These are phyloP conservation scores for Oikopleura vanhoeffeni DNA, from an alignment of 23 tunicate species.

Conservation along the genomic window DNA sequence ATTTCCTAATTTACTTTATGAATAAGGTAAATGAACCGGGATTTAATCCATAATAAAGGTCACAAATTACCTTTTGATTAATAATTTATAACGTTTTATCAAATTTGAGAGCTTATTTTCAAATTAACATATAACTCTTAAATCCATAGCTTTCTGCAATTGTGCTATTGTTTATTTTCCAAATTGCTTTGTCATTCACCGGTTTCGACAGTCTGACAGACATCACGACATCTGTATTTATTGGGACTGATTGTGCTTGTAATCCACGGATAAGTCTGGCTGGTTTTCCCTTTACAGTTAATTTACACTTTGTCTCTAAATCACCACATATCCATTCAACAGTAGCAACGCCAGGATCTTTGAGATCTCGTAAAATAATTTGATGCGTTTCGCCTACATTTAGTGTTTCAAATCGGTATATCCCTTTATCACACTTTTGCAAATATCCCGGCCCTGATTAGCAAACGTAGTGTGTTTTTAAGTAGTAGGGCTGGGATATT, in stretches of 20 bases:
- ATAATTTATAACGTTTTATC: too few relatives aligned
- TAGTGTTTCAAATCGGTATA: too few relatives aligned
- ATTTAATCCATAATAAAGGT: too few relatives aligned
- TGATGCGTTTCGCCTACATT: constrained; percentile 14
- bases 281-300: not conserved
- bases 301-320: not conserved
- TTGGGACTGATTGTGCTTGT: not conserved
- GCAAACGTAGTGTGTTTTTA: too few relatives aligned
- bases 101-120: too few relatives aligned
- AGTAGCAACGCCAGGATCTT: not conserved
- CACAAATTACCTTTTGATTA: too few relatives aligned
- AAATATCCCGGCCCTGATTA: too few relatives aligned
- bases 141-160: not conserved
- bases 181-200: not conserved
- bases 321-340: not conserved
- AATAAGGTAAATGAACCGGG: too few relatives aligned
- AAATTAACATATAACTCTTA: too few relatives aligned
- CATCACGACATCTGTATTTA: not conserved
- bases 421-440: too few relatives aligned
- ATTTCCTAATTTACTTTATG: too few relatives aligned
- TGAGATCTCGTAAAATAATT: not conserved
- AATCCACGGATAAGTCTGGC: not conserved
- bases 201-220: not conserved
- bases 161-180: not conserved
- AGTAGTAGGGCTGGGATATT: too few relatives aligned